Percentiles rank a stretch among this genome's conserved stretches.
Conservation (phyloP, 2,888 invertebrate species). For the Tipula helvola region DNA sequence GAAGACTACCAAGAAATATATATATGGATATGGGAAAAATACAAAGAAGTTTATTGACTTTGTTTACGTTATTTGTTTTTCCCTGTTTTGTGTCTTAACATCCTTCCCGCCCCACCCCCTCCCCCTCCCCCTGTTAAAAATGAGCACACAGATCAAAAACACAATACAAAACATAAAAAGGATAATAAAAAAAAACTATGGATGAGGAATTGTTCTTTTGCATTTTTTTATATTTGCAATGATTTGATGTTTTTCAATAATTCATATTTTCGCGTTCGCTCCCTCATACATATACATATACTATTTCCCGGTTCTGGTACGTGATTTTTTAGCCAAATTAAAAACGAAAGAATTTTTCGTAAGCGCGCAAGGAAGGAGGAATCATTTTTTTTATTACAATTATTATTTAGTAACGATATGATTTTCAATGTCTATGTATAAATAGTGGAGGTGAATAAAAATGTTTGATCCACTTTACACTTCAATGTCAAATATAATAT, state of each 20-base stretch:
- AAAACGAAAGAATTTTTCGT: not conserved
- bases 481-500: not conserved
- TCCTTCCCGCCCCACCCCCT: too few species aligned
- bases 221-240: not conserved
- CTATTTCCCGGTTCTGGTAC: not conserved
- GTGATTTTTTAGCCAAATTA: not conserved
- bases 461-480: not conserved
- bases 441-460: not conserved
- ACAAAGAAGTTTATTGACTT: conserved; percentile 4
- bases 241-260: not conserved
- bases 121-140: not conserved
- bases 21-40: not conserved
- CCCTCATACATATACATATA: not conserved
- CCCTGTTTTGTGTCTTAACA: not conserved
- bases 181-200: not conserved
- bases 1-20: not conserved
- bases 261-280: not conserved
- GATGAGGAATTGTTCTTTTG: not conserved
- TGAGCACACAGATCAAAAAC: not conserved
- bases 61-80: not conserved
- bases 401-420: not conserved
- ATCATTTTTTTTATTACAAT: not conserved
- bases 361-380: not conserved
- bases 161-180: not conserved
- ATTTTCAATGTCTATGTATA: not conserved